Base-by-base conservation (phyloP, 2,888 invertebrate genomes). In the Thecophora atra region DNA sequence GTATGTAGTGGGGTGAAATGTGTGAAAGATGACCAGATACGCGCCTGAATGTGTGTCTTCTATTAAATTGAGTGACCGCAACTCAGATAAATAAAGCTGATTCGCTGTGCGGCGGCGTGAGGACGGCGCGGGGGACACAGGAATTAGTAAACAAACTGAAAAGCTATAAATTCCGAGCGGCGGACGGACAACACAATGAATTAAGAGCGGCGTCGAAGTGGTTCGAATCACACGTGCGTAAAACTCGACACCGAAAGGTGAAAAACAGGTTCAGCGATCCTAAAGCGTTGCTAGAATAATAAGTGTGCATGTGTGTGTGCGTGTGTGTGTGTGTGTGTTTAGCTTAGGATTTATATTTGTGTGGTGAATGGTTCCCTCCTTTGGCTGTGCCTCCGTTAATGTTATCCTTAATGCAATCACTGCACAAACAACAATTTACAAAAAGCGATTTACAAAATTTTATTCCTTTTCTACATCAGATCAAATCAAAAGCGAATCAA, bases 101-200 rank as follows among this genome's bases (percentile, higher is more conserved):
- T 37, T 37, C 37, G 37, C 1, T 37, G n/a, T n/a, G n/a, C n/a
- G n/a, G n/a, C n/a, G n/a, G n/a, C n/a, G n/a, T n/a, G n/a, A n/a
- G n/a, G n/a, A 8, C 37, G 37, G 37, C 11, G 37, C 37, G 37
- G 11, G 37, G 37, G 37, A 37, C 11, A 37, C 37, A 37, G 42
- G 24, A 67, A 67, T 67, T 56, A 67, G 67, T 67, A 67, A 67
- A 67, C 67, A 67, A 66, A 67, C 54, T 67, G 56, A 54, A 47
- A 67, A 67, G 67, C 67, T 42, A 67, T 67, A 67, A 67, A 67
- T 67, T 67, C 56, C 54, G 17, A 21, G 54, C n/a, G 37, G 37
- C 56, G 30, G 67, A 67, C 56, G 67, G 67, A 54, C 67, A 37
- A 2, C 37, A 54, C 54, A 67, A 67, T 67, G 67, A 67, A 67